Evolutionary conservation across 2,113 vertebrate genomes (phyloP), one percentile per base, ranked within the genome.

Genomic region (Microcebus jonahi): DNA sequence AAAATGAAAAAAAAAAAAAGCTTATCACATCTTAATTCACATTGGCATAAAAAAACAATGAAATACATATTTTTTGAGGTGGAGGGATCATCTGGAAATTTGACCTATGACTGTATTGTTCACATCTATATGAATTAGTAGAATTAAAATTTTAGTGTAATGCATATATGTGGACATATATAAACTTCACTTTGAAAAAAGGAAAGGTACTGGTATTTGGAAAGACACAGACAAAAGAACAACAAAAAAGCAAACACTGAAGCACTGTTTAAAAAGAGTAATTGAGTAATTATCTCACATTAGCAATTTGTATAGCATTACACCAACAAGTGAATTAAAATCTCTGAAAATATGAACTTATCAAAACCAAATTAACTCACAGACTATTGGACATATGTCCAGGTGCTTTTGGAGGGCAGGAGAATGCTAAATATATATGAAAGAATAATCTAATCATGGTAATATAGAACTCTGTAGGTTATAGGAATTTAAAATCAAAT

Each of bases 31-130:
- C 20, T 95, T 45, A 95, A 65, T 65, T 90, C 8, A 81, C 7
- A 84, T 95, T 95, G 80, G 79, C 61, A 96, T 83, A 96, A 95
- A 73, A 93, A 39, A 31, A 96, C 50, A 96, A 92, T 77, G 48
- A 79, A 71, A 70, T 75, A 36, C 53, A n/a, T 25, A 67, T 85
- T 86, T 36, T 86, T 82, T 96, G 36, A 81, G 55, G 34, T 84
- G 53, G 29, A 85, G 70, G 23, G 20, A 6, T 81, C 77, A 27
- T 89, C 50, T 83, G 75, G 83, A 94, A 82, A 96, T 88, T 50
- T 82, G 77, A 67, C 18, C 31, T 92, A 61, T 83, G 59, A 94
- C 21, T 96, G 9, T 27, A 88, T 75, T 67, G 1, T 21, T 95
- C 55, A 96, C 14, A 80, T 6, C 17, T 92, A 29, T 65, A 61